Evolutionary conservation across 30 jellyfish, hydroid and myxozoan species (phyloP).

Genomic region (Hydractinia symbiolongicarpus): DNA sequence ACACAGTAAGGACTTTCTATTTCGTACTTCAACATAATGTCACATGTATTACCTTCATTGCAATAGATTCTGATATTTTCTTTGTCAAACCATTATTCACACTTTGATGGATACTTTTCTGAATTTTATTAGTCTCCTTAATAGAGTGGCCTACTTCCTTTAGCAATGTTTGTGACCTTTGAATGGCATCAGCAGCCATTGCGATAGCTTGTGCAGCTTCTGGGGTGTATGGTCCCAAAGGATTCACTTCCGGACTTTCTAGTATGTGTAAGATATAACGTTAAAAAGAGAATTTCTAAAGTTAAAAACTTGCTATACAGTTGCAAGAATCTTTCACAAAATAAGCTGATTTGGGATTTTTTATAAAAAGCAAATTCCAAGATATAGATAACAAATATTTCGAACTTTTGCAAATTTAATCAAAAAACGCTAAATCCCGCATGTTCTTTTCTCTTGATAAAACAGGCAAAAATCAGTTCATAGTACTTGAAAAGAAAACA

Average conservation of each 20-base stretch:
- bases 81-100: constrained; percentile 83
- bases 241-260: constrained; percentile 22
- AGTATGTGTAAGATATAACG: neutral
- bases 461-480: neutral
- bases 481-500: neutral
- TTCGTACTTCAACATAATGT: neutral
- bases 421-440: neutral
- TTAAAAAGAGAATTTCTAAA: too few relatives aligned
- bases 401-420: neutral
- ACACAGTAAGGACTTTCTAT: neutral
- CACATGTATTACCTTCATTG: constrained; percentile 57
- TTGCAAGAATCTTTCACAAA: too few relatives aligned
- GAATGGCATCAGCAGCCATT: constrained; percentile 71
- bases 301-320: too few relatives aligned
- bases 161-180: constrained; percentile 52
- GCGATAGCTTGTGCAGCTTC: constrained; percentile 80
- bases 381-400: too few relatives aligned
- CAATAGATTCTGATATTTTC: constrained; percentile 73
- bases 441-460: neutral
- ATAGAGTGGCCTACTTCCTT: constrained; percentile 59
- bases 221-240: constrained; percentile 87
- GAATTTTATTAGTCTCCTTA: constrained; percentile 50
- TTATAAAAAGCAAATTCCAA: too few relatives aligned
- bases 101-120: constrained; percentile 62
- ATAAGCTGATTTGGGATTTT: too few relatives aligned